Percentiles rank a stretch among this genome's conserved stretches.
Conservation (phyloP, 2,113 vertebrate genomes). For the Xyrauchen texanus region DNA sequence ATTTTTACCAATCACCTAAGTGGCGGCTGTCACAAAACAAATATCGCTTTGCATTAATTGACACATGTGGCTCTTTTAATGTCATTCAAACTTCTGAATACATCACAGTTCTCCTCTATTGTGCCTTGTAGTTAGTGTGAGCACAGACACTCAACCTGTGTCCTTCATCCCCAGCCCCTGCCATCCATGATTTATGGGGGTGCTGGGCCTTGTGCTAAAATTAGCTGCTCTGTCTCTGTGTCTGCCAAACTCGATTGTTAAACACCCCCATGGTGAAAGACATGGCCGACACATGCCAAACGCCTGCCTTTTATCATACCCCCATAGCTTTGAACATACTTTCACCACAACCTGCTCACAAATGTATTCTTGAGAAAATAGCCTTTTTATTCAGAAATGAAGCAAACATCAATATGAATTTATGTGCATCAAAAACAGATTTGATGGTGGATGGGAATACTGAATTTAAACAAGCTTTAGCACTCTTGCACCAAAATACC, state of each 20-base stretch:
- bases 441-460: background rate
- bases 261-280: background rate
- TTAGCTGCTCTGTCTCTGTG: slow-evolving; percentile 38
- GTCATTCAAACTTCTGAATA: too few relatives aligned
- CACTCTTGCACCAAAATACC: too few relatives aligned
- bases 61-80: too few relatives aligned
- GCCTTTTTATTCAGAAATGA: background rate
- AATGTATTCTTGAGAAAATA: slow-evolving; percentile 20
- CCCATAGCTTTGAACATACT: slow-evolving; percentile 1
- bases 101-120: background rate
- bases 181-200: slow-evolving; percentile 39
- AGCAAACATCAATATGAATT: background rate
- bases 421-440: background rate
- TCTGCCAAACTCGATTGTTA: slow-evolving; percentile 21
- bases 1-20: too few relatives aligned
- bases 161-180: slow-evolving; percentile 36
- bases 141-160: slow-evolving; percentile 7
- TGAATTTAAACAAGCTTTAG: too few relatives aligned
- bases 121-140: too few relatives aligned
- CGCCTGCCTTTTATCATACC: slow-evolving; percentile 23
- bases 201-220: slow-evolving; percentile 44
- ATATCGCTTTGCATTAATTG: too few relatives aligned
- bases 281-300: slow-evolving; percentile 6
- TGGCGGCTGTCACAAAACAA: too few relatives aligned
- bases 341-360: background rate